phyloP scores from a whole-genome alignment of 2,888 invertebrate genomes.

The Epinotia demarniana region DNA sequence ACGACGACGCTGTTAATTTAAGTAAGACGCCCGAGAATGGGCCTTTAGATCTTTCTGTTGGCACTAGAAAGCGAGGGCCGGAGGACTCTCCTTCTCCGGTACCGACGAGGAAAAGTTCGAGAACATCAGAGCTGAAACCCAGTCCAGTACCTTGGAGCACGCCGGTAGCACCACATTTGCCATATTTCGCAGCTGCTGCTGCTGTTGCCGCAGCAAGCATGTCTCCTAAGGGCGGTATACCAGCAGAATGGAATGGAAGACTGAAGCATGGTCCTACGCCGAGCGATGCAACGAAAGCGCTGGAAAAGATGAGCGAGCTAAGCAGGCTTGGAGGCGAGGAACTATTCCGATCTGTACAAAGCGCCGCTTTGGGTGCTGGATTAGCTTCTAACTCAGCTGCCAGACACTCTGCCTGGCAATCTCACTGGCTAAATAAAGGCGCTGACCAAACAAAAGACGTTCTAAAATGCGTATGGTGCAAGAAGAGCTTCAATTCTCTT shows the following conservation, averaged over 20 bases:
- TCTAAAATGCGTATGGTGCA: conserved; percentile 99
- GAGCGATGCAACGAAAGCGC: conserved; percentile 93
- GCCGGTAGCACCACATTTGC: conserved; percentile 90
- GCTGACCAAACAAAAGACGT: conserved; percentile 98
- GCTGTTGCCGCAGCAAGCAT: conserved; percentile 91
- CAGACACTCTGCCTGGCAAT: conserved; percentile 97
- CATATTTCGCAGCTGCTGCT: conserved; percentile 92
- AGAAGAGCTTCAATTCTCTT: conserved; percentile 97
- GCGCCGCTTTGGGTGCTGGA: conserved; percentile 79
- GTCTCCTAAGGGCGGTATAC: conserved; percentile 88
- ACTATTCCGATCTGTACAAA: conserved; percentile 87
- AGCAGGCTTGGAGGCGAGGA: conserved; percentile 93
- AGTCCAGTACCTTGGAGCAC: conserved; percentile 91
- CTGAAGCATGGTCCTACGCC: conserved; percentile 89
- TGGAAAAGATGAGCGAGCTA: conserved; percentile 96
- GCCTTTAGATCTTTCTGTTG: conserved; percentile 92
- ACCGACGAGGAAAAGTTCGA: conserved; percentile 86
- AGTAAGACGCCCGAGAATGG: conserved; percentile 88
- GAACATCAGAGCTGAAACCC: conserved; percentile 88
- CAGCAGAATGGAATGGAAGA: conserved; percentile 91
- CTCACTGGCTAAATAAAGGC: conserved; percentile 98
- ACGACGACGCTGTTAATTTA: conserved; percentile 89
- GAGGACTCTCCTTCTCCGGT: conserved; percentile 87
- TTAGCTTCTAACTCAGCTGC: conserved; percentile 85
- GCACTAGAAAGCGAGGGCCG: conserved; percentile 88